Percentiles rank a stretch among this genome's conserved stretches.
Evolutionary conservation across 2,797 vertebrate genomes (phyloP).

Genomic region (Poecilia velifera): DNA sequence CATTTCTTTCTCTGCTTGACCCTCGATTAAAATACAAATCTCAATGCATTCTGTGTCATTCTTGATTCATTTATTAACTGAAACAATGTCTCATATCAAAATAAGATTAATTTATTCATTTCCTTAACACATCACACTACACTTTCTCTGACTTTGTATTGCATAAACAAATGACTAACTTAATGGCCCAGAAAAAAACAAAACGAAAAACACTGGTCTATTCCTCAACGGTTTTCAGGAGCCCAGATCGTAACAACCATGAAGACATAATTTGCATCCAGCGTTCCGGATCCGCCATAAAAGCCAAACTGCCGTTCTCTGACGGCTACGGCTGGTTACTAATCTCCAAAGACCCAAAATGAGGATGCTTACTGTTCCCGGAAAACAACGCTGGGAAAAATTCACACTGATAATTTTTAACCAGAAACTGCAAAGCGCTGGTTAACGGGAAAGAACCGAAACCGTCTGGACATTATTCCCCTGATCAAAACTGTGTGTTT

Average conservation of each 20-base stretch:
- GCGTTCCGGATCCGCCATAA: background rate
- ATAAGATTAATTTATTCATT: too few relatives aligned
- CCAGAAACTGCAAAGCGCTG: background rate
- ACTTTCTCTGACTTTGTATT: background rate
- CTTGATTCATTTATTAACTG: too few relatives aligned
- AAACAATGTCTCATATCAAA: too few relatives aligned
- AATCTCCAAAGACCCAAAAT: background rate
- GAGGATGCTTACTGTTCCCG: background rate
- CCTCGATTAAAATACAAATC: too few relatives aligned
- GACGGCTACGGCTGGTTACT: background rate
- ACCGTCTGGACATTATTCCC: background rate
- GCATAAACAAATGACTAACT: too few relatives aligned
- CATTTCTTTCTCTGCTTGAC: too few relatives aligned
- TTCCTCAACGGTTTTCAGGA: background rate
- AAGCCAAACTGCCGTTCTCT: background rate
- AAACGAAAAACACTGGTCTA: background rate
- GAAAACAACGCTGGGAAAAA: background rate
- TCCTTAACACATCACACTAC: background rate
- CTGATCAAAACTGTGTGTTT: background rate
- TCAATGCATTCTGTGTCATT: too few relatives aligned
- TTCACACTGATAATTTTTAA: background rate
- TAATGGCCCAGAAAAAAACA: too few relatives aligned
- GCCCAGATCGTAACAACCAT: background rate
- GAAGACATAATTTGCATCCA: background rate
- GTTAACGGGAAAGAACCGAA: background rate